Evolutionary conservation across 2,113 vertebrate genomes (phyloP).

Genomic region (Ovis canadensis): DNA sequence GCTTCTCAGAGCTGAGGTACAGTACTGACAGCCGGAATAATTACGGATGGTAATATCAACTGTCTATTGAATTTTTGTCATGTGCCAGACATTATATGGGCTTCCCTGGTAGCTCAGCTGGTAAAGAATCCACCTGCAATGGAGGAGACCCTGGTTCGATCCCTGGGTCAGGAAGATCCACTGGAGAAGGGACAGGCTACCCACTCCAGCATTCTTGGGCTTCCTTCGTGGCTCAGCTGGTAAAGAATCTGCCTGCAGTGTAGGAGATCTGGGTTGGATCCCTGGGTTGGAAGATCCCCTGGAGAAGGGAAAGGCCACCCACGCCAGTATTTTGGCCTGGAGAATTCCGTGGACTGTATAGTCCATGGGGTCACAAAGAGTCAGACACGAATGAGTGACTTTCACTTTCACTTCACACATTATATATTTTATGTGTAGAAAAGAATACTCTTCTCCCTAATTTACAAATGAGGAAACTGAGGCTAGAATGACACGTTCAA

Average conservation of each 20-base stretch:
- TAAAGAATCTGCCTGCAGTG: background rate
- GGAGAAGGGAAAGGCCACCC: background rate
- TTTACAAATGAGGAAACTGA: background rate
- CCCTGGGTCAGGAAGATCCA: background rate
- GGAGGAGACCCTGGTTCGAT: background rate
- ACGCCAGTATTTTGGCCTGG: background rate
- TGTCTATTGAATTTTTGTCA: background rate
- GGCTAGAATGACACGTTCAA: background rate
- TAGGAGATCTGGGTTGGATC: background rate
- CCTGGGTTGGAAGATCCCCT: background rate
- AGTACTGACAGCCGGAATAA: background rate
- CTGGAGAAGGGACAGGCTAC: background rate
- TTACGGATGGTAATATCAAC: background rate
- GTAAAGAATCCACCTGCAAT: background rate
- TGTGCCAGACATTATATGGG: background rate
- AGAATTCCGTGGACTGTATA: background rate
- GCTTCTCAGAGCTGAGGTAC: background rate
- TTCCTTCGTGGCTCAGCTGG: background rate
- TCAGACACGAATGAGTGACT: fast-evolving
- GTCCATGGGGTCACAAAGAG: background rate
- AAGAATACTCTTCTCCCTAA: background rate
- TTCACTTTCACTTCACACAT: background rate
- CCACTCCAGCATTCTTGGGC: background rate
- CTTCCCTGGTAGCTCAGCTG: background rate
- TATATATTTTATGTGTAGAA: background rate